Evolutionary conservation across 2,113 vertebrate genomes (phyloP).

Genomic region (Chrysochloris asiatica): DNA sequence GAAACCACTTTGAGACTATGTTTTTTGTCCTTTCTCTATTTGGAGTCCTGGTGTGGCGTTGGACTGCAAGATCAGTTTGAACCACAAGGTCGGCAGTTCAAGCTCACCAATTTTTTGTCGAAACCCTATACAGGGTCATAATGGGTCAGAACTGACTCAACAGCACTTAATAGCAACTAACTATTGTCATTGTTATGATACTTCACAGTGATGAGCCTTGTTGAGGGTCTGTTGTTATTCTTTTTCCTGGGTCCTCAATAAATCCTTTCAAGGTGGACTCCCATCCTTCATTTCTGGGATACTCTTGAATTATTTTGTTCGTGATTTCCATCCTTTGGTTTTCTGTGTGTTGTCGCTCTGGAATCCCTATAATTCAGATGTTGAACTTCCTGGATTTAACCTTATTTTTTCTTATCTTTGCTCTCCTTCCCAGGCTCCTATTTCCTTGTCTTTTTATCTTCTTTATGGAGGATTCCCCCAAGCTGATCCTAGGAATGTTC

Average conservation of each 20-base stretch:
- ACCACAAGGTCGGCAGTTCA: too few relatives aligned
- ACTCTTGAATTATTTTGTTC: slow-evolving; percentile 36
- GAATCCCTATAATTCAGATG: background rate
- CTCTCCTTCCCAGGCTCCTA: background rate
- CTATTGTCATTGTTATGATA: background rate
- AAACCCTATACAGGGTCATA: too few relatives aligned
- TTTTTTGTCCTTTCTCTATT: too few relatives aligned
- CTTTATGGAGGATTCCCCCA: background rate
- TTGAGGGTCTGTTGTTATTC: background rate
- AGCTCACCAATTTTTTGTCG: too few relatives aligned
- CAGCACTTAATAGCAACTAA: too few relatives aligned
- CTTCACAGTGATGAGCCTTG: background rate
- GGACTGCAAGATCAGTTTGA: too few relatives aligned
- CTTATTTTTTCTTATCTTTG: background rate
- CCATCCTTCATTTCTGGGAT: background rate
- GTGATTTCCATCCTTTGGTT: slow-evolving; percentile 15
- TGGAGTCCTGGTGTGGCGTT: too few relatives aligned
- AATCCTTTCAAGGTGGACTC: background rate
- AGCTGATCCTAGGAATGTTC: too few relatives aligned
- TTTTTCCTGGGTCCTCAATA: background rate
- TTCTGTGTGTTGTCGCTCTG: background rate
- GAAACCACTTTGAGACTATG: too few relatives aligned
- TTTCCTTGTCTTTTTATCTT: background rate
- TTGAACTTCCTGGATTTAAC: background rate
- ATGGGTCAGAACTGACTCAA: too few relatives aligned